Evolutionary conservation across 1,140 invertebrate genomes (phyloP).

Genomic region (Pseudomyrmex dendroicus): DNA sequence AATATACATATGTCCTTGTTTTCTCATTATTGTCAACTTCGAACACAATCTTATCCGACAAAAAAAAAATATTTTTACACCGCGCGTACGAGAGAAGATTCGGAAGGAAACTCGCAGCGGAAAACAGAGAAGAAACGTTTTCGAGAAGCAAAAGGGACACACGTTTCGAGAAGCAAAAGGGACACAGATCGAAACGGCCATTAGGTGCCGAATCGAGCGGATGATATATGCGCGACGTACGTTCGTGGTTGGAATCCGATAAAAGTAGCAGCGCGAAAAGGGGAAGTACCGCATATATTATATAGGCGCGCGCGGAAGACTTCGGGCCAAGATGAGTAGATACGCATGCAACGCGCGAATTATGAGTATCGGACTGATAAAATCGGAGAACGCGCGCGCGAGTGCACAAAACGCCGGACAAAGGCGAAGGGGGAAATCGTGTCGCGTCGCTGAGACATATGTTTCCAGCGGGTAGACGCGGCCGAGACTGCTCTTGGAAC

Average conservation of each 20-base stretch:
- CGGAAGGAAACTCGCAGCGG: not conserved
- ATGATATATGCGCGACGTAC: constrained; percentile 49
- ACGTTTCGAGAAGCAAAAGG: not conserved
- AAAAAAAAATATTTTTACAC: not conserved
- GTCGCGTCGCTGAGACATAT: constrained; percentile 60
- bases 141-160: constrained; percentile 2
- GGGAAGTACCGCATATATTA: constrained; percentile 18
- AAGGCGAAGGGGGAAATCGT: constrained; percentile 32
- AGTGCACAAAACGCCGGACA: constrained; percentile 49
- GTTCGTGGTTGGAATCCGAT: constrained; percentile 25
- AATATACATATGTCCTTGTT: not conserved
- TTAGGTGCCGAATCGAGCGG: constrained; percentile 58
- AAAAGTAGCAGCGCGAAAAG: constrained; percentile 44
- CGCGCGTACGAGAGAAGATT: not conserved
- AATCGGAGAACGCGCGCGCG: constrained; percentile 41
- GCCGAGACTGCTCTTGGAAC: constrained; percentile 75
- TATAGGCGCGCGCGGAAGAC: constrained; percentile 35
- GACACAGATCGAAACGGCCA: constrained; percentile 55
- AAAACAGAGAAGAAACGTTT: constrained; percentile 20
- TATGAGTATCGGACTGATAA: constrained; percentile 57
- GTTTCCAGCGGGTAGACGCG: constrained; percentile 71
- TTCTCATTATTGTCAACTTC: not conserved
- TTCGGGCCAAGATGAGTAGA: constrained; percentile 53
- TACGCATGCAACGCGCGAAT: constrained; percentile 64
- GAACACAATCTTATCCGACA: not conserved